phyloP scores from a whole-genome alignment of 2,113 vertebrate species.

The Psilopsiagon aymara region DNA sequence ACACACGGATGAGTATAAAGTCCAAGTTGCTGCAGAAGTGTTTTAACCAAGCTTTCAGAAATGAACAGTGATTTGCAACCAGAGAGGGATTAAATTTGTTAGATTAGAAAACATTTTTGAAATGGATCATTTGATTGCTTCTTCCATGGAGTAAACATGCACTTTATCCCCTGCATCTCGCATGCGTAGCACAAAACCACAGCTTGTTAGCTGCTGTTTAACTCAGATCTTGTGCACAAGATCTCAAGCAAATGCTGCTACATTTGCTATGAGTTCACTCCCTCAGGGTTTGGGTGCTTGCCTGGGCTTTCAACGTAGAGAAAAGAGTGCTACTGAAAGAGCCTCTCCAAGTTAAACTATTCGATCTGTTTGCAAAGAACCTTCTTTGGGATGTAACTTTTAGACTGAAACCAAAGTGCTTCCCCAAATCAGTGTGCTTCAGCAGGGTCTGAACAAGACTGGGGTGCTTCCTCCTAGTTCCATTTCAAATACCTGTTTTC shows the following conservation, averaged over 20 bases:
- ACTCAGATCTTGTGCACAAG: too few relatives aligned
- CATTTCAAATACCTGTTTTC: neutral
- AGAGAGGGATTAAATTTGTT: neutral
- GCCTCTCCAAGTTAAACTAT: too few relatives aligned
- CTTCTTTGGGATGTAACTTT: neutral
- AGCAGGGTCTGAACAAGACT: neutral
- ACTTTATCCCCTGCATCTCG: neutral
- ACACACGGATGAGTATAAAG: fast-evolving
- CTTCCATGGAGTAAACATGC: neutral
- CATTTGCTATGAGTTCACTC: fast-evolving
- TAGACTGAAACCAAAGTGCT: fast-evolving
- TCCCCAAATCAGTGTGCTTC: too few relatives aligned
- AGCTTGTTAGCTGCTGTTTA: neutral
- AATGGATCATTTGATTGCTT: neutral
- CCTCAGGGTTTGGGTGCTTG: neutral
- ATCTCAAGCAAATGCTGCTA: neutral
- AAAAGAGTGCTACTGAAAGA: neutral
- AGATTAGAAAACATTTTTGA: neutral
- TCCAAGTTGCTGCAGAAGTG: neutral
- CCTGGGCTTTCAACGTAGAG: neutral
- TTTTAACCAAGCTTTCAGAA: fast-evolving
- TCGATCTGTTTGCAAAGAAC: neutral
- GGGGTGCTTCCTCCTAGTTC: neutral
- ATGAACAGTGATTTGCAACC: neutral
- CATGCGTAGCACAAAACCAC: fast-evolving